These are phyloP conservation scores for Tadarida brasiliensis DNA, from an alignment of 2,797 vertebrate genomes.

Conservation along the genomic window DNA sequence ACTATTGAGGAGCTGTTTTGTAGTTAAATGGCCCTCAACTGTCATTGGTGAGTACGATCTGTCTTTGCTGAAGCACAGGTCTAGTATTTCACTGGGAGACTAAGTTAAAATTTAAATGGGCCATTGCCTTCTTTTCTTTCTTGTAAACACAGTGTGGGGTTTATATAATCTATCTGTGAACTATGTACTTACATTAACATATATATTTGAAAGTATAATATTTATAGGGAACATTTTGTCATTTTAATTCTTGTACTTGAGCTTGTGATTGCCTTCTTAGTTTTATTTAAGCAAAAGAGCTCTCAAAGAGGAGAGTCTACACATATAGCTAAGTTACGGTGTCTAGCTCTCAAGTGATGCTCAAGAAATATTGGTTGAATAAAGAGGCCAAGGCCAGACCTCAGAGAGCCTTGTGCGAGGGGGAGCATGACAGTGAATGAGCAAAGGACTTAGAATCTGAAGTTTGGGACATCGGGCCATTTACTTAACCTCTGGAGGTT, in stretches of 20 bases:
- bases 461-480: background rate
- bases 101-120: background rate
- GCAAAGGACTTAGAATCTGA: background rate
- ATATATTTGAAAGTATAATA: slow-evolving; percentile 24
- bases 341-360: background rate
- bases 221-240: background rate
- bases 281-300: background rate
- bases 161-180: slow-evolving; percentile 29
- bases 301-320: background rate
- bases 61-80: background rate
- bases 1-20: background rate
- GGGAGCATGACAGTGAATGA: background rate
- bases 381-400: background rate
- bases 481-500: background rate
- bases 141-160: background rate
- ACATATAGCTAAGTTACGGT: background rate
- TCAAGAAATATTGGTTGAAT: slow-evolving; percentile 1
- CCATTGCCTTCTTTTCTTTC: background rate
- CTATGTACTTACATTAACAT: background rate
- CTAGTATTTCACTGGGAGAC: background rate
- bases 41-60: background rate
- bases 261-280: background rate
- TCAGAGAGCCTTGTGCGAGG: background rate
- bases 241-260: slow-evolving; percentile 16
- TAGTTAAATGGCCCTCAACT: background rate